Conservation (phyloP, 2,113 vertebrate species). For the Pygoscelis antarcticus region DNA sequence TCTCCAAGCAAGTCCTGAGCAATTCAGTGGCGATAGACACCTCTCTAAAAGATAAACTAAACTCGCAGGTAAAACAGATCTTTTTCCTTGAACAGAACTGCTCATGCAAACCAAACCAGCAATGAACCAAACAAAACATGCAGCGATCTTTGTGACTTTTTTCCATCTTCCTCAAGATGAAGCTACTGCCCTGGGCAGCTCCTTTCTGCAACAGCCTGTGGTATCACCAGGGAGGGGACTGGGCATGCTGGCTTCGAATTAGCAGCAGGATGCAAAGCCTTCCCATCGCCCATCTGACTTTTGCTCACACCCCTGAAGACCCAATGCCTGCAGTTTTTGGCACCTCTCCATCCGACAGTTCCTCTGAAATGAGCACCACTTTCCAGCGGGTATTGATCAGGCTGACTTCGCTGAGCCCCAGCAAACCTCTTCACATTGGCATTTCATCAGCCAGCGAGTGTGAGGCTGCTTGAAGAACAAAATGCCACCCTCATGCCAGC, state of each 20-base stretch:
- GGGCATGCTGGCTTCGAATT: neutral
- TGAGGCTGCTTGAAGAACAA: fast-evolving
- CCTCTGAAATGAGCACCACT: neutral
- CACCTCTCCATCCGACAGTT: neutral
- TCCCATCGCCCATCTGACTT: neutral
- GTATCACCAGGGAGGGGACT: neutral
- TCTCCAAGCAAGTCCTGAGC: neutral
- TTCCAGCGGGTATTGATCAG: neutral
- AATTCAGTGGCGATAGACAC: neutral
- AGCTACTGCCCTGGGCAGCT: neutral
- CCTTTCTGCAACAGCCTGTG: neutral
- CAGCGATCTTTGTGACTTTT: neutral
- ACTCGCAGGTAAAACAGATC: neutral
- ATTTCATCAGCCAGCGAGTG: fast-evolving
- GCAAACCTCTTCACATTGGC: neutral
- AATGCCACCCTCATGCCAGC: neutral
- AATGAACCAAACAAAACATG: neutral
- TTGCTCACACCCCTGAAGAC: neutral
- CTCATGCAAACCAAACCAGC: neutral
- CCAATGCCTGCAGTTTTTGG: neutral
- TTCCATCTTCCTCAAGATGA: neutral
- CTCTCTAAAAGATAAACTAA: neutral
- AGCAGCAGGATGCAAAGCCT: neutral
- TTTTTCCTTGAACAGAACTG: neutral
- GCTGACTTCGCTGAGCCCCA: neutral